These are phyloP conservation scores for Hippocampus mohnikei DNA, from an alignment of 2,113 vertebrate species.

Conservation along the genomic window DNA sequence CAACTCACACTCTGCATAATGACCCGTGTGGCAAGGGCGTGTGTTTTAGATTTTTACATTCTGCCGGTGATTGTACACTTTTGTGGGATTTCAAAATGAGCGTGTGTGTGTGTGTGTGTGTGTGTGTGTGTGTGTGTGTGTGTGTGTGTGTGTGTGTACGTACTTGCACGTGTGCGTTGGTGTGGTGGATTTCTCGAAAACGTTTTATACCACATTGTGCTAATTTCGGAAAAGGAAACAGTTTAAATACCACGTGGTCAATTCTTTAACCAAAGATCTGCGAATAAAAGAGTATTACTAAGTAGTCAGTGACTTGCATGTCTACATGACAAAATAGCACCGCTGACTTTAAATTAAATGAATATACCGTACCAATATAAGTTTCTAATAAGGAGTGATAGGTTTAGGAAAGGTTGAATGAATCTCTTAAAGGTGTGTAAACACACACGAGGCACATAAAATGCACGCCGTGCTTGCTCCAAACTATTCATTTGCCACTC, in stretches of 20 bases:
- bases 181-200: background rate
- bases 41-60: constrained; percentile 18
- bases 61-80: constrained; percentile 19
- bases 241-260: constrained; percentile 59
- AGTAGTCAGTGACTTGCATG: constrained; percentile 39
- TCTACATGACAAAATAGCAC: constrained; percentile 22
- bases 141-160: constrained; percentile 7
- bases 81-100: constrained; percentile 21
- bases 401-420: background rate
- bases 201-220: constrained; percentile 35
- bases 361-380: background rate
- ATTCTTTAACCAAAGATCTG: constrained; percentile 63
- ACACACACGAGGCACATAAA: too few species aligned
- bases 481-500: background rate
- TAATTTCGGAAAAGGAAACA: constrained; percentile 51
- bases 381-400: background rate
- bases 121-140: background rate
- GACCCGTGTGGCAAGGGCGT: constrained; percentile 35
- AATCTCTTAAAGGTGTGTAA: too few species aligned
- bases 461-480: too few species aligned
- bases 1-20: constrained; percentile 66
- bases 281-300: constrained; percentile 63
- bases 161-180: background rate
- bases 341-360: constrained; percentile 56
- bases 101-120: constrained; percentile 15